A percentile compares a stretch with the other conserved stretches of the same genome.
phyloP scores from a whole-genome alignment of 2,797 vertebrate species.

The Tarsius wallacei region DNA sequence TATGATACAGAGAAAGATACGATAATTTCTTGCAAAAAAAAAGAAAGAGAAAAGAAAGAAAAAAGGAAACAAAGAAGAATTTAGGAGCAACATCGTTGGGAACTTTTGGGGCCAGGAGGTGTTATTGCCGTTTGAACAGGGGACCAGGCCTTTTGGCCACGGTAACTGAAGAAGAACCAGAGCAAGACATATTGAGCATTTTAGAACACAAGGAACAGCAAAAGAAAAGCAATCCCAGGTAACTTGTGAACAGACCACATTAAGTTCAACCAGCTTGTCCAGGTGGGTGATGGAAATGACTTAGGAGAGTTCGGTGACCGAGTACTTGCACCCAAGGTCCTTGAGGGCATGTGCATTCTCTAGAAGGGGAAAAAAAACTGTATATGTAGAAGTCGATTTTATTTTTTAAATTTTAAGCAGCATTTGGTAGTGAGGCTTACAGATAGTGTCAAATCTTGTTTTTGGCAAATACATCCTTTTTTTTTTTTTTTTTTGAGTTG shows the following conservation, averaged over 20 bases:
- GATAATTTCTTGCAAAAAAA: slow-evolving; percentile 89
- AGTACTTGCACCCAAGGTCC: background rate
- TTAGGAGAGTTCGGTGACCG: slow-evolving; percentile 12
- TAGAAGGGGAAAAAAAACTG: slow-evolving; percentile 69
- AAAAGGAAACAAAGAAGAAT: slow-evolving; percentile 87
- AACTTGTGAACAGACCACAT: slow-evolving; percentile 85
- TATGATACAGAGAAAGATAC: slow-evolving; percentile 88
- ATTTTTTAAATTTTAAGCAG: slow-evolving; percentile 79
- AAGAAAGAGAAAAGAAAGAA: slow-evolving; percentile 69
- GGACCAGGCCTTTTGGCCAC: slow-evolving; percentile 89
- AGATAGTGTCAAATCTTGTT: slow-evolving; percentile 83
- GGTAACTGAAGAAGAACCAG: slow-evolving; percentile 86
- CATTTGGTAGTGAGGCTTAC: slow-evolving; percentile 81
- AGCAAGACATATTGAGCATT: slow-evolving; percentile 84
- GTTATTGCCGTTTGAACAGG: slow-evolving; percentile 89
- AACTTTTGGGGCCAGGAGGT: slow-evolving; percentile 84
- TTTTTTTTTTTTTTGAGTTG: too few species aligned
- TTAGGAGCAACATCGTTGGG: slow-evolving; percentile 84
- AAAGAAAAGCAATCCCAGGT: slow-evolving; percentile 78
- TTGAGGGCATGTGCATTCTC: slow-evolving; percentile 56
- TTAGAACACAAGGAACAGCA: slow-evolving; percentile 78
- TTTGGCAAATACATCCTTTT: too few species aligned
- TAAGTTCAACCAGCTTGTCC: slow-evolving; percentile 81
- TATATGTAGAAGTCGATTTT: slow-evolving; percentile 81
- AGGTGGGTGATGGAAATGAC: background rate